Conservation (phyloP, 1,140 invertebrate genomes). For the Pseudomyrmex dendroicus region DNA sequence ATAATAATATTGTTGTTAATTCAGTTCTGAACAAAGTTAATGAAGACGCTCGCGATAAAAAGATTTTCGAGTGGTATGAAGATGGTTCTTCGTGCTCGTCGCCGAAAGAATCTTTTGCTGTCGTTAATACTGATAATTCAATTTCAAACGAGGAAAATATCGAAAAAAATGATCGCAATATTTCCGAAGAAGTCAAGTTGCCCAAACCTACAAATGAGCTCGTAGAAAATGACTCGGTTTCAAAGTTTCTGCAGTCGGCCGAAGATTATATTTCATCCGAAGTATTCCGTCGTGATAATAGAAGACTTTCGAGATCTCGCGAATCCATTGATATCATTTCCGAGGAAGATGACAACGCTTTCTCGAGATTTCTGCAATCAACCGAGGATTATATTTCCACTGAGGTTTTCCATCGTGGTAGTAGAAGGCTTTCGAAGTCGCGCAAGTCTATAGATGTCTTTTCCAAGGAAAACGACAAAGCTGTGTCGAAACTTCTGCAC, state of each 20-base stretch:
- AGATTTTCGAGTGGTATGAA: slow-evolving; percentile 1
- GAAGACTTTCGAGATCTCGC: slow-evolving; percentile 21
- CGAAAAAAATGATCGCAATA: neutral
- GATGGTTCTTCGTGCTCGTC: neutral
- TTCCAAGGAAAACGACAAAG: neutral
- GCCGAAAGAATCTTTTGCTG: neutral
- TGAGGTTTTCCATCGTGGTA: slow-evolving; percentile 64
- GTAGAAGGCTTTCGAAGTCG: slow-evolving; percentile 61
- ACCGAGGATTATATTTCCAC: slow-evolving; percentile 59
- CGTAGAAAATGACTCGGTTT: neutral
- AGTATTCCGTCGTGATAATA: slow-evolving; percentile 18
- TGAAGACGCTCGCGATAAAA: neutral
- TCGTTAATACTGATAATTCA: neutral
- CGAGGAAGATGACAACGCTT: neutral
- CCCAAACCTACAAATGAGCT: neutral
- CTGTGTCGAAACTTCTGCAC: slow-evolving; percentile 20
- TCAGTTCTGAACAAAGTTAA: neutral
- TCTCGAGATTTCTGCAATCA: slow-evolving; percentile 59
- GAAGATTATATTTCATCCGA: slow-evolving; percentile 24
- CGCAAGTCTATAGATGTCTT: neutral
- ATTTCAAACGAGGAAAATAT: neutral
- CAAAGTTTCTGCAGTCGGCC: slow-evolving; percentile 11
- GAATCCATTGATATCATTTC: neutral
- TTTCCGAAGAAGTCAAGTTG: neutral
- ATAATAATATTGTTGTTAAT: neutral